A percentile compares a stretch with the other conserved stretches of the same genome.
Conservation (phyloP, 2,797 vertebrate genomes). For the Micropoecilia bifurca region DNA sequence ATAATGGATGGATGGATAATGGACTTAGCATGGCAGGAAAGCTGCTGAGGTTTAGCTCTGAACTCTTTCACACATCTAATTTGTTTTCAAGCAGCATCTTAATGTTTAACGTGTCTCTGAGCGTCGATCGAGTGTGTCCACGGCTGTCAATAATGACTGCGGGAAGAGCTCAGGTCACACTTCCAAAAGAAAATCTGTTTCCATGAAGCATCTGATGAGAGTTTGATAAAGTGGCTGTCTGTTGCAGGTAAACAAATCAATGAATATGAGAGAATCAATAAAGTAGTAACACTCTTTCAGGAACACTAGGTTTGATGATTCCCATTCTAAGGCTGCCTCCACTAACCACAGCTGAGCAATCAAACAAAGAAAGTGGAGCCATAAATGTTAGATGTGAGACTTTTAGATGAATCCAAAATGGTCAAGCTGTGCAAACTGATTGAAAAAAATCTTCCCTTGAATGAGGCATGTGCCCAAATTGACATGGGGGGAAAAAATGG, state of each 20-base stretch:
- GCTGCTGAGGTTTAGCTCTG: not conserved
- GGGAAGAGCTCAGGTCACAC: slow-evolving; percentile 52
- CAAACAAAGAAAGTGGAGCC: not conserved
- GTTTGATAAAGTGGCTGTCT: slow-evolving; percentile 49
- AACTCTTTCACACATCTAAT: slow-evolving; percentile 47
- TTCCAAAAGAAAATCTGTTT: slow-evolving; percentile 56
- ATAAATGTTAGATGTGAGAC: not conserved
- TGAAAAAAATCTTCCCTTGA: not conserved
- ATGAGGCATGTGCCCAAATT: not conserved
- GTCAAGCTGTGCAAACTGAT: not conserved
- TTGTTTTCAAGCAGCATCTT: slow-evolving; percentile 46
- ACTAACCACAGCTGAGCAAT: not conserved
- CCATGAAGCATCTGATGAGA: slow-evolving; percentile 58
- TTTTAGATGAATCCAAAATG: not conserved
- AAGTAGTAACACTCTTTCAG: slow-evolving; percentile 10
- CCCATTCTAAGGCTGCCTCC: slow-evolving; percentile 29
- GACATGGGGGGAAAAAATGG: not conserved
- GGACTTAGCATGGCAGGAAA: not conserved
- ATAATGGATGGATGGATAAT: not conserved
- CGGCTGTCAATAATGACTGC: slow-evolving; percentile 41
- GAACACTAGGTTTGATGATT: slow-evolving; percentile 23
- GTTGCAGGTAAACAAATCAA: slow-evolving; percentile 68
- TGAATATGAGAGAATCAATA: slow-evolving; percentile 54
- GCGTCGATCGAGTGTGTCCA: slow-evolving; percentile 51
- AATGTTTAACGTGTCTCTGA: slow-evolving; percentile 31